Conservation (phyloP, 1,140 invertebrate genomes). For the Drosophila busckii region DNA sequence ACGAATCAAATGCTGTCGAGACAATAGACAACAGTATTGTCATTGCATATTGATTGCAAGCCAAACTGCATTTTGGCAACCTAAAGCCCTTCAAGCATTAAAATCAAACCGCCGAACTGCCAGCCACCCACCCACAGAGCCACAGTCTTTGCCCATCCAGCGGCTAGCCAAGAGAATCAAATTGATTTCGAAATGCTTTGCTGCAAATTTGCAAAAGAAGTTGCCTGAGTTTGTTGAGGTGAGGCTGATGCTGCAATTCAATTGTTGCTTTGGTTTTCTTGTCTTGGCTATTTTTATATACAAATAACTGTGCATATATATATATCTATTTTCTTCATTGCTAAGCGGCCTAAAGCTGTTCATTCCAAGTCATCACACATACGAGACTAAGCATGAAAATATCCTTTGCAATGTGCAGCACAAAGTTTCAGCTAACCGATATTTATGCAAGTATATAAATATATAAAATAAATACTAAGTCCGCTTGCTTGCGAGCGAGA, state of each 20-base stretch:
- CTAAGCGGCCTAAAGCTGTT: conserved; percentile 75
- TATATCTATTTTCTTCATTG: conserved; percentile 60
- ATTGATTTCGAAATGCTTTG: conserved; percentile 70
- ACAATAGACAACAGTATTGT: conserved; percentile 59
- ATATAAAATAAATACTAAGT: too few species aligned
- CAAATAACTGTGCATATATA: conserved; percentile 13
- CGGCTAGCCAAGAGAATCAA: conserved; percentile 49
- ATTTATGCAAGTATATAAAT: neutral
- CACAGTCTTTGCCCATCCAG: neutral
- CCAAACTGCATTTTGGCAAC: conserved; percentile 15
- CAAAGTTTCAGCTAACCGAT: neutral
- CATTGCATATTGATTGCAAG: conserved; percentile 70
- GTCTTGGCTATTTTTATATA: conserved; percentile 29
- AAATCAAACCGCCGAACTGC: too few species aligned
- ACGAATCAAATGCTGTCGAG: conserved; percentile 62
- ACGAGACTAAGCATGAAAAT: neutral
- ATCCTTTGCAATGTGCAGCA: neutral
- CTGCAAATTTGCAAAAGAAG: conserved; percentile 25
- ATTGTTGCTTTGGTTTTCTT: conserved; percentile 25
- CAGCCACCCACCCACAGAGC: neutral
- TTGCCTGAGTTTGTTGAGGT: conserved; percentile 2
- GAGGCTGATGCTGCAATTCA: conserved; percentile 20
- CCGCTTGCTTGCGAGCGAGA: too few species aligned
- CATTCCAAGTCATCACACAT: conserved; percentile 61
- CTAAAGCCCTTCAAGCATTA: conserved; percentile 28